Percentiles rank a stretch among this genome's conserved stretches.
Conservation (phyloP, 2,888 invertebrate genomes). For the Gari tellinella region DNA sequence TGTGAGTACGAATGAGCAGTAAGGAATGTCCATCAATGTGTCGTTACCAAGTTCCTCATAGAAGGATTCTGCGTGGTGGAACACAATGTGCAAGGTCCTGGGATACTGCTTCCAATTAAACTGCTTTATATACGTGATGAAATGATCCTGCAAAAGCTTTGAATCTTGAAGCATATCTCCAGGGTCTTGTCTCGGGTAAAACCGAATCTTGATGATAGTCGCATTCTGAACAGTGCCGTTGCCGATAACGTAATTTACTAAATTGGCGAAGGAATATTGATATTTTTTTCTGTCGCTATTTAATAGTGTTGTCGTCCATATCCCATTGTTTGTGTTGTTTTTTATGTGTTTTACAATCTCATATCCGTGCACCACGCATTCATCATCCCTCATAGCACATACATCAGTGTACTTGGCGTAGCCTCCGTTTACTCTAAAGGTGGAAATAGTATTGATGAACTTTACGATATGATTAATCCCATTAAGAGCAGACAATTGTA, state of each 20-base stretch:
- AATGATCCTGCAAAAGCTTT: constrained; percentile 40
- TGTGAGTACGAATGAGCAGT: constrained; percentile 40
- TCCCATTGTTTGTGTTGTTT: constrained; percentile 8
- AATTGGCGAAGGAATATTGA: too few species aligned
- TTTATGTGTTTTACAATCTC: constrained; percentile 24
- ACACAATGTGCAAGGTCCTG: constrained; percentile 26
- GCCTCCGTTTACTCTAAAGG: constrained; percentile 11
- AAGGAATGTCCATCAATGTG: constrained; percentile 40
- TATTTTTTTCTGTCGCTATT: too few species aligned
- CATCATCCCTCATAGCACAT: constrained; percentile 29
- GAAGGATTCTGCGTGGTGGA: constrained; percentile 34
- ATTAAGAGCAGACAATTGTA: constrained; percentile 14
- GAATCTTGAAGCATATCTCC: constrained; percentile 18
- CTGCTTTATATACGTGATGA: constrained; percentile 32
- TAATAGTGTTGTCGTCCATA: neutral
- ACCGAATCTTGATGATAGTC: constrained; percentile 30
- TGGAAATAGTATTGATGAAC: constrained; percentile 27
- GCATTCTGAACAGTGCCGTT: constrained; percentile 20
- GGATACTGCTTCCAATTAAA: constrained; percentile 31
- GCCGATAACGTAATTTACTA: constrained; percentile 22
- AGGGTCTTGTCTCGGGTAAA: constrained; percentile 43
- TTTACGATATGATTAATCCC: constrained; percentile 34
- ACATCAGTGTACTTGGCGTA: constrained; percentile 29
- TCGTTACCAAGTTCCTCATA: constrained; percentile 44
- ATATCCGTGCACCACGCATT: constrained; percentile 36